phyloP scores from a whole-genome alignment of 2,797 vertebrate genomes.

The Anas flavirostris region DNA sequence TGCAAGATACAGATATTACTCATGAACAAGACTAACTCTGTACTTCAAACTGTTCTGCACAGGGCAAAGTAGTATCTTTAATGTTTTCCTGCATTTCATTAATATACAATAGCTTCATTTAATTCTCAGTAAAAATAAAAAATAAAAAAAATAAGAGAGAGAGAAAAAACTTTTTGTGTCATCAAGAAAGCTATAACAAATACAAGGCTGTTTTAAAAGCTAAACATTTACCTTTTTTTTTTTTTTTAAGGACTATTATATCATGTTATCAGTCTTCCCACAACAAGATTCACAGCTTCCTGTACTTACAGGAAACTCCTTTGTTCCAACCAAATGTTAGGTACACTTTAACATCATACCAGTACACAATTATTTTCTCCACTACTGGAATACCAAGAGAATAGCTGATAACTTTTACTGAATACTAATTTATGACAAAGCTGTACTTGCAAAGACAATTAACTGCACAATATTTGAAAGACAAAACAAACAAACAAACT shows the following conservation, averaged over 20 bases:
- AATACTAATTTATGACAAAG: not conserved
- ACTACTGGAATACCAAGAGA: not conserved
- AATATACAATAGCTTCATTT: not conserved
- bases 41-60: not conserved
- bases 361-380: not conserved
- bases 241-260: not conserved
- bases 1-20: not conserved
- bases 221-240: not conserved
- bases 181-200: not conserved
- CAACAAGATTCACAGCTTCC: not conserved
- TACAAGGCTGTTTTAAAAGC: not conserved
- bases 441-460: not conserved
- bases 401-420: not conserved
- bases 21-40: not conserved
- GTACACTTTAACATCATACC: not conserved
- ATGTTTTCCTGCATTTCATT: not conserved
- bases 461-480: not conserved
- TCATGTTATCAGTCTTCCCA: not conserved
- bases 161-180: not conserved
- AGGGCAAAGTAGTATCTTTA: not conserved
- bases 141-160: not conserved
- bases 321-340: not conserved
- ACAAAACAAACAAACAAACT: not conserved
- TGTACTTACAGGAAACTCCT: not conserved
- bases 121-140: not conserved